Percentiles rank a stretch among this genome's conserved stretches.
Conservation (phyloP, 1,140 invertebrate species). For the Solenopsis invicta region DNA sequence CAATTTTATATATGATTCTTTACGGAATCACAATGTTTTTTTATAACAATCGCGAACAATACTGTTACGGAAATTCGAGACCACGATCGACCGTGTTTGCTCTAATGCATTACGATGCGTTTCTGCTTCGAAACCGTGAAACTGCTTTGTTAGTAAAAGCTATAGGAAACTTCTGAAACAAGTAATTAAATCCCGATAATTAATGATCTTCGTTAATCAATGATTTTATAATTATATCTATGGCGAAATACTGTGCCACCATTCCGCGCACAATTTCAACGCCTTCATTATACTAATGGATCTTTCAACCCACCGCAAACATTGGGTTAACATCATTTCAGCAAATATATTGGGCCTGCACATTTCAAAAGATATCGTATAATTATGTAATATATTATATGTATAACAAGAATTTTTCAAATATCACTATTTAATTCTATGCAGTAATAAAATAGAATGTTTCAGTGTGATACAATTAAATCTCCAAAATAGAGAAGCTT, state of each 20-base stretch:
- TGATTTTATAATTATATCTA: conserved; percentile 39
- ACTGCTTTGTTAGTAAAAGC: conserved; percentile 43
- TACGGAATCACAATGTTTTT: background rate
- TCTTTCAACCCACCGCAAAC: background rate
- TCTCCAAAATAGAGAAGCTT: background rate
- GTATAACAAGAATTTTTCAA: background rate
- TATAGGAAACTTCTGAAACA: conserved; percentile 27
- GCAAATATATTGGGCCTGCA: background rate
- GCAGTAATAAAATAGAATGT: background rate
- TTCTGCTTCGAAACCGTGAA: conserved; percentile 19
- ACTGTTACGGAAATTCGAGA: background rate
- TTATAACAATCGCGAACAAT: background rate
- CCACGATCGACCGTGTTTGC: background rate
- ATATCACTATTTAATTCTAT: background rate
- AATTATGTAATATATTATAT: background rate
- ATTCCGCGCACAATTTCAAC: conserved; percentile 5
- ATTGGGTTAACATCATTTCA: background rate
- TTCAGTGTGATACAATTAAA: background rate
- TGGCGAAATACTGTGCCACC: conserved; percentile 1
- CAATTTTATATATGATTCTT: background rate
- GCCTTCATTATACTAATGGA: conserved; percentile 51
- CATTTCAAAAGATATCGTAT: background rate
- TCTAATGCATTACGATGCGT: conserved; percentile 15
- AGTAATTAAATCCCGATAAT: conserved; percentile 55
- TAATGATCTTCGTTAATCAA: conserved; percentile 57